These are phyloP conservation scores for Polyommatus icarus DNA, from an alignment of 2,888 invertebrate genomes.

Conservation along the genomic window DNA sequence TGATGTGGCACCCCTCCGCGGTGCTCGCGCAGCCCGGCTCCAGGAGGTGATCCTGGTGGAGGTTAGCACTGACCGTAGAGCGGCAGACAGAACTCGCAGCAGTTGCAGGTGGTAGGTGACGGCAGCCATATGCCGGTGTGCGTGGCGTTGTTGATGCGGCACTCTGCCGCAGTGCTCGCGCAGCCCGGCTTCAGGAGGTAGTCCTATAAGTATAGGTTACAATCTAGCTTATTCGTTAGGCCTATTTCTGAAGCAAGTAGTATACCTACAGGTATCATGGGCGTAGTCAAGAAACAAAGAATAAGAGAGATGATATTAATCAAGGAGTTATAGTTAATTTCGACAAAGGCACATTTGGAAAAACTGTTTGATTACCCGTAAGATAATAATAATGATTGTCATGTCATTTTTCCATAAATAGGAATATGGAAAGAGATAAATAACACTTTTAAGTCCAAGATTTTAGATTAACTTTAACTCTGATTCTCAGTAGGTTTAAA, in stretches of 20 bases:
- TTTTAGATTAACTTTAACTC: too few relatives aligned
- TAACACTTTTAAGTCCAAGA: too few relatives aligned
- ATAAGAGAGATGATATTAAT: too few relatives aligned
- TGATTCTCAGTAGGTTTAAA: too few relatives aligned
- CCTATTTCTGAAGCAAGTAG: background rate
- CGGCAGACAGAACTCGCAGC: slow-evolving; percentile 82
- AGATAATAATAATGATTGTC: too few relatives aligned
- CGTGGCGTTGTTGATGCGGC: slow-evolving; percentile 78
- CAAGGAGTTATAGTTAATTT: too few relatives aligned
- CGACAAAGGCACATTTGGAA: too few relatives aligned
- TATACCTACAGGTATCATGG: too few relatives aligned
- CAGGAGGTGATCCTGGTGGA: slow-evolving; percentile 46
- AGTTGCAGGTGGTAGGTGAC: slow-evolving; percentile 82
- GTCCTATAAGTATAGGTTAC: slow-evolving; percentile 42
- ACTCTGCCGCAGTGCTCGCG: slow-evolving; percentile 59
- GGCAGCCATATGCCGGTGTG: slow-evolving; percentile 76
- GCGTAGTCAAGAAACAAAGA: too few relatives aligned
- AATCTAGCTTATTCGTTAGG: background rate
- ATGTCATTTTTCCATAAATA: too few relatives aligned
- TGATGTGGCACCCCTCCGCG: slow-evolving; percentile 69
- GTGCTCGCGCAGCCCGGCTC: slow-evolving; percentile 61
- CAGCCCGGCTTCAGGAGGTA: slow-evolving; percentile 57
- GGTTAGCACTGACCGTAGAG: slow-evolving; percentile 67
- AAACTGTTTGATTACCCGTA: too few relatives aligned
- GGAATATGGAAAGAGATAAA: too few relatives aligned